Evolutionary conservation across 35 echinoderm and acorn worm species (phyloP).

Genomic region (Amphiura filiformis): DNA sequence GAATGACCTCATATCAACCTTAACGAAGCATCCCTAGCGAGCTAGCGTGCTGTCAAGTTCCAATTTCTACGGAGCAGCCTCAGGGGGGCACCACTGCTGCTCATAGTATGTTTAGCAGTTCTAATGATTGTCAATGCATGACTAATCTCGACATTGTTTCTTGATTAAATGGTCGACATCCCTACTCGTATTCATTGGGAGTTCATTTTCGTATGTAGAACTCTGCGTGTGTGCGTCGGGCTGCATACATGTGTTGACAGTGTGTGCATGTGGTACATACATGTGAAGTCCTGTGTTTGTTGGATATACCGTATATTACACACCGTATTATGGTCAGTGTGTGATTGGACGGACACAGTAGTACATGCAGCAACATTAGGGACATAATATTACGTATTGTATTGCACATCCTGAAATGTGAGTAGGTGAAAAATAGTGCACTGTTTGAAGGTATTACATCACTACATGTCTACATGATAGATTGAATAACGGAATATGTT

Average conservation of each 20-base stretch:
- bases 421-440: too few species aligned
- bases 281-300: not conserved
- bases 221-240: not conserved
- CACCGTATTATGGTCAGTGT: not conserved
- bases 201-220: not conserved
- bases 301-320: not conserved
- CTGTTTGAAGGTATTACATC: too few species aligned
- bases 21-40: not conserved
- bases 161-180: not conserved
- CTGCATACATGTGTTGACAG: not conserved
- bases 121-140: not conserved
- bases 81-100: not conserved
- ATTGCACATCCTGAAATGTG: too few species aligned
- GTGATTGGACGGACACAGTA: not conserved
- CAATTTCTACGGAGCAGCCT: not conserved
- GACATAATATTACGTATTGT: not conserved
- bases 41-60: too few species aligned
- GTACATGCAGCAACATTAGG: not conserved
- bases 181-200: not conserved
- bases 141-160: not conserved
- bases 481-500: too few species aligned
- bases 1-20: not conserved
- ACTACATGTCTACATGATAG: too few species aligned
- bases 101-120: not conserved
- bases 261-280: not conserved